Conservation (phyloP, 2,888 invertebrate species). For the Deladenus siricidicola region DNA sequence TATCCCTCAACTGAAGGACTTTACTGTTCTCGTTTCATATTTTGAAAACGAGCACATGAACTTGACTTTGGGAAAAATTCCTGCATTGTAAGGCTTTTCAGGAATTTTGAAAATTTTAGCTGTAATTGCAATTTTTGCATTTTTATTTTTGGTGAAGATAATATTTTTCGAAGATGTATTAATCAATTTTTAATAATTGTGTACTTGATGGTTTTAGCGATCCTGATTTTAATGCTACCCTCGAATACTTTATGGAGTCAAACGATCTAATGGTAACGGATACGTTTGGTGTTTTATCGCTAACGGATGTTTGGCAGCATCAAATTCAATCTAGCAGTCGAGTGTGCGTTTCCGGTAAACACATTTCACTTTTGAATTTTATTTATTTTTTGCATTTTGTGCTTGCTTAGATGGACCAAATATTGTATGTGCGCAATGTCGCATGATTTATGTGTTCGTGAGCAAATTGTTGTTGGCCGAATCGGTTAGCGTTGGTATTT, state of each 20-base stretch:
- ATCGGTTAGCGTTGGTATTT: constrained; percentile 36
- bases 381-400: neutral
- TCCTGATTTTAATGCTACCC: constrained; percentile 50
- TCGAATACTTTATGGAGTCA: constrained; percentile 44
- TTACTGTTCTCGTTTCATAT: constrained; percentile 69
- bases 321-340: constrained; percentile 38
- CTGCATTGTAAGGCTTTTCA: constrained; percentile 40
- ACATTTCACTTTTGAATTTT: no score
- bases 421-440: constrained; percentile 41
- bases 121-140: neutral
- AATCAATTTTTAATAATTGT: no score
- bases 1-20: constrained; percentile 80
- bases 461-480: constrained; percentile 35
- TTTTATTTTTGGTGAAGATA: no score
- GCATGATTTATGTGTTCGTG: constrained; percentile 37
- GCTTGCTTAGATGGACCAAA: constrained; percentile 45
- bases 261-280: constrained; percentile 44
- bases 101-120: neutral
- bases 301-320: constrained; percentile 39
- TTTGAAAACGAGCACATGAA: constrained; percentile 29
- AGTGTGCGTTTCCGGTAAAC: constrained; percentile 47
- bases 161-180: neutral
- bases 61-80: constrained; percentile 36
- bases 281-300: constrained; percentile 36
- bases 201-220: constrained; percentile 40